Percentiles rank a stretch among this genome's conserved stretches.
Evolutionary conservation across 1,140 invertebrate genomes (phyloP).

Genomic region (Cotesia chilonis): DNA sequence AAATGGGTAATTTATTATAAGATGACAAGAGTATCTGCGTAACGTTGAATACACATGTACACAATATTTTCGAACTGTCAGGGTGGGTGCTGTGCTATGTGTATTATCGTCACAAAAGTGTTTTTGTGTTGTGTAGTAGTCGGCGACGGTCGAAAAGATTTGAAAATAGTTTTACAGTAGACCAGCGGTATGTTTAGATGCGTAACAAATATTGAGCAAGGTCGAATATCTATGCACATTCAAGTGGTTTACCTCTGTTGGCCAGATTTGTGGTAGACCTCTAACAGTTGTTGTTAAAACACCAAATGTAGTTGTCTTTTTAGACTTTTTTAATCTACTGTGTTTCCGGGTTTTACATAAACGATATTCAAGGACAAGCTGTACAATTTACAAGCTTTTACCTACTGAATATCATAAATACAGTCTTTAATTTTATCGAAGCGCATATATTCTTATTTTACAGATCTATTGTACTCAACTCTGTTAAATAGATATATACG

Average conservation of each 20-base stretch:
- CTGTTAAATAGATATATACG: too few relatives aligned
- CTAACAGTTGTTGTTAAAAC: slow-evolving; percentile 24
- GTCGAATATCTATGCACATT: slow-evolving; percentile 2
- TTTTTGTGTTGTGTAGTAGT: background rate
- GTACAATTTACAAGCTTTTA: too few relatives aligned
- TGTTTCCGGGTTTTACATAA: background rate
- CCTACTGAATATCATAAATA: too few relatives aligned
- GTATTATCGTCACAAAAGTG: background rate
- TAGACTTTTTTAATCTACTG: background rate
- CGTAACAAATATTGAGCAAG: slow-evolving; percentile 10
- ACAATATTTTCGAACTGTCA: too few relatives aligned
- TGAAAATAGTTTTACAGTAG: background rate
- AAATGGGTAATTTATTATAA: background rate
- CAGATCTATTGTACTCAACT: too few relatives aligned
- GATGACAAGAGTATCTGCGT: too few relatives aligned
- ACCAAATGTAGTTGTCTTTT: background rate
- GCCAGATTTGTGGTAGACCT: slow-evolving; percentile 47
- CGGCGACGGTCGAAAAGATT: background rate
- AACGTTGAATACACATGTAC: too few relatives aligned
- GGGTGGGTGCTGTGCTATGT: too few relatives aligned
- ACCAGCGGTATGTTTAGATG: background rate
- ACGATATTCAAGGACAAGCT: too few relatives aligned
- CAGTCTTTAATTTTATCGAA: too few relatives aligned
- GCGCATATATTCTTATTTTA: too few relatives aligned
- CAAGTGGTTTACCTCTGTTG: slow-evolving; percentile 47